These are phyloP conservation scores for Candidula unifasciata DNA, from an alignment of 2,888 invertebrate genomes.

Conservation along the genomic window DNA sequence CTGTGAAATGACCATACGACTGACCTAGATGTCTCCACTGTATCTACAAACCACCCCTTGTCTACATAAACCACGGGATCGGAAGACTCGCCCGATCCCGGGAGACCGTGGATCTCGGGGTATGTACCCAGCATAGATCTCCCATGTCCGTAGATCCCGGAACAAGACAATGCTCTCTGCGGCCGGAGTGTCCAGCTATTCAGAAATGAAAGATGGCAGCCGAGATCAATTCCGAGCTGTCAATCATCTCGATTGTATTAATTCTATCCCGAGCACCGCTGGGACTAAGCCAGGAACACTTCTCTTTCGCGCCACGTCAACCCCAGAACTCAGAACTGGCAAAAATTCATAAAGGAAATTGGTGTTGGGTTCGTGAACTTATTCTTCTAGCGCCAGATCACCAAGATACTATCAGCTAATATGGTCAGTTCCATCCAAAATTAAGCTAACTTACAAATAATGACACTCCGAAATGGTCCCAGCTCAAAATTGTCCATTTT, in stretches of 20 bases:
- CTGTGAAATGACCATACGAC: not conserved
- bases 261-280: constrained; percentile 23
- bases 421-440: constrained; percentile 18
- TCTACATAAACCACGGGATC: not conserved
- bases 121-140: not conserved
- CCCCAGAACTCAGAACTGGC: constrained; percentile 13
- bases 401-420: constrained; percentile 46
- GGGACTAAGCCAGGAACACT: constrained; percentile 3
- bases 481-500: constrained; percentile 19
- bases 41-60: not conserved
- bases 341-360: constrained; percentile 50
- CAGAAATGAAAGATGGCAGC: constrained; percentile 43
- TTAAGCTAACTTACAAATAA: constrained; percentile 48
- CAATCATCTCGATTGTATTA: constrained; percentile 47
- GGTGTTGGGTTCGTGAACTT: constrained; percentile 39
- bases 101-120: not conserved
- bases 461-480: constrained; percentile 21
- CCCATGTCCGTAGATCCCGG: not conserved
- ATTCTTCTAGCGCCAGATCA: not conserved
- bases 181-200: not conserved
- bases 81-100: not conserved
- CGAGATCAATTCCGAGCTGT: constrained; percentile 43
- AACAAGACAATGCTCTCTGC: constrained; percentile 41
- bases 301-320: constrained; percentile 30
- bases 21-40: not conserved